Evolutionary conservation across 2,888 invertebrate genomes (phyloP).

Genomic region (Oscheius sp.): DNA sequence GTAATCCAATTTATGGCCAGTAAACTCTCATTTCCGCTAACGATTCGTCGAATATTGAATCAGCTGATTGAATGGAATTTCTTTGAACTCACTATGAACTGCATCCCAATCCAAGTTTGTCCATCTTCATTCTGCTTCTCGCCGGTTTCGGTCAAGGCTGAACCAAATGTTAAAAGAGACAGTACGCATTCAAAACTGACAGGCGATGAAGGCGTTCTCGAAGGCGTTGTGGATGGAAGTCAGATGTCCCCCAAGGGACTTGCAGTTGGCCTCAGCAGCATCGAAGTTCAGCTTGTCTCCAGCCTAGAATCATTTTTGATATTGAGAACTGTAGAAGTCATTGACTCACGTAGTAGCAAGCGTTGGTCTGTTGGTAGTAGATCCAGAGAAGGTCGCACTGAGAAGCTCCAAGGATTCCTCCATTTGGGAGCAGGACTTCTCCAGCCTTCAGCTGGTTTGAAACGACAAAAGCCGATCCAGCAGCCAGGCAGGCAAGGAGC

Average conservation of each 20-base stretch:
- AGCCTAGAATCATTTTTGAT: conserved; percentile 17
- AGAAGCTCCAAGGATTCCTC: conserved; percentile 22
- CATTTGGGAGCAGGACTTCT: conserved; percentile 22
- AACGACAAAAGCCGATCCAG: conserved; percentile 10
- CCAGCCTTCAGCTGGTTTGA: conserved; percentile 12
- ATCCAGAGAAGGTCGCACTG: conserved; percentile 36
- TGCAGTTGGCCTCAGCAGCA: conserved; percentile 59
- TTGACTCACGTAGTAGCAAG: conserved; percentile 37
- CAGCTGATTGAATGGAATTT: no score
- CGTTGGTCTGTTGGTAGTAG: conserved; percentile 38
- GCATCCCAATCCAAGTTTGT: conserved; percentile 39
- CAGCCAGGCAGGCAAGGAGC: not conserved
- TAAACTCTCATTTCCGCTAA: no score
- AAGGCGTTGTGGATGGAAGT: conserved; percentile 57
- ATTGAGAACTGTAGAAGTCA: not conserved
- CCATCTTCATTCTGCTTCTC: conserved; percentile 33
- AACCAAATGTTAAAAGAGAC: not conserved
- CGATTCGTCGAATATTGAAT: no score
- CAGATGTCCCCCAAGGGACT: conserved; percentile 53
- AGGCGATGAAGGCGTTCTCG: conserved; percentile 45
- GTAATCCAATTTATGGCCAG: no score
- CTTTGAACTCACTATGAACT: conserved; percentile 12
- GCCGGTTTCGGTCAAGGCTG: conserved; percentile 37
- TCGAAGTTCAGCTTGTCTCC: conserved; percentile 41
- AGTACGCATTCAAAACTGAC: conserved; percentile 2